Base-by-base conservation (phyloP, 2,113 vertebrate genomes). In the Channa argus region DNA sequence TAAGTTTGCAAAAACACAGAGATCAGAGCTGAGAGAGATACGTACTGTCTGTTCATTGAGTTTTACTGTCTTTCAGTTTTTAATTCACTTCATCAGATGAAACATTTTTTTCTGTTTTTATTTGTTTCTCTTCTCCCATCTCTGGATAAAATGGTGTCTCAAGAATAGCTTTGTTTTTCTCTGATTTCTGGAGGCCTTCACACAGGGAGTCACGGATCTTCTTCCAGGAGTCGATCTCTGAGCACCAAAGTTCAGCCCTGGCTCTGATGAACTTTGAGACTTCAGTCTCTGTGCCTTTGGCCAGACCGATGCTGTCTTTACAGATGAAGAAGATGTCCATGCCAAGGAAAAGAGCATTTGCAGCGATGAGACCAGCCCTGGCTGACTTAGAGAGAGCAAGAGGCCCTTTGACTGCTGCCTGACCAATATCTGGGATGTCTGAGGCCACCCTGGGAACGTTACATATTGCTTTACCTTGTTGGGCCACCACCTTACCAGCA, bases 241-340 rank as follows among this genome's bases (percentile, higher is more conserved):
- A 86, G 2, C 10, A 4, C 90, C 50, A 88, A 0, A 91, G 80
- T 11, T 41, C 5, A 24, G 79, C 24, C 24, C 24, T 24, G 24
- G 24, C 24, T 24, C 24, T 24, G 24, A 24, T 24, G 24, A 24
- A 24, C 24, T 24, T 24, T 24, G 24, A 24, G 24, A 24, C 24
- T 0, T 78, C 3, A 0, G 74, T 77, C 63, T 88, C 36, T 5
- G 2, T 79, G 50, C 49, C 90, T 76, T 64, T 79, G 64, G 69
- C 60, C 74, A 90, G 72, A 78, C 66, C 41, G 12, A 87, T 66
- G 77, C 88, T 63, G 79, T 86, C 68, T 66, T 84, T 84, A 9
- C 63, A 81, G 77, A 89, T 89, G 70, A 85, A 74, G 77, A 85
- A 67, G 54, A 91, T 24, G 2, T 89, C 87, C 66, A 90, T 78